Evolutionary conservation across 2,797 vertebrate species (phyloP).

Genomic region (Notoglanidium macrostoma): DNA sequence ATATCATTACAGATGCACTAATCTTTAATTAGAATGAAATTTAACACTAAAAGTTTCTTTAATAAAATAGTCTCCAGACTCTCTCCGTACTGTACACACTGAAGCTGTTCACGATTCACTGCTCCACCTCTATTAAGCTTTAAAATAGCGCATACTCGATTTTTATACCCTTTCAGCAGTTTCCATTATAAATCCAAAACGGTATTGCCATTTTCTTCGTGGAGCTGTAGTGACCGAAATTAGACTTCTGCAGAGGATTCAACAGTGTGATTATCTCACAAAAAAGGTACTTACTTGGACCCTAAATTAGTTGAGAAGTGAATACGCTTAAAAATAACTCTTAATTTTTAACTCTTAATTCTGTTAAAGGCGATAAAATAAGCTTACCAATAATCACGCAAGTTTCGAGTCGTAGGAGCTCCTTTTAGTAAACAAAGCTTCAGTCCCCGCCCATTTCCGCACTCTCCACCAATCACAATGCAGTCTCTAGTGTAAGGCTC

Average conservation of each 20-base stretch:
- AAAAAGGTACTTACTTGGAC: not conserved
- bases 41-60: not conserved
- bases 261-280: not conserved
- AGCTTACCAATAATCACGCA: not conserved
- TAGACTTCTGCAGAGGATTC: not conserved
- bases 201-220: not conserved
- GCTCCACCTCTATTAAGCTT: not conserved
- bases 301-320: not conserved
- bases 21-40: not conserved
- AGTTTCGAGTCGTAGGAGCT: no score
- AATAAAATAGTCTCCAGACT: not conserved
- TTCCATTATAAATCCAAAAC: not conserved
- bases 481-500: not conserved
- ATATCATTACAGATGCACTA: not conserved
- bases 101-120: not conserved
- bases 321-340: not conserved
- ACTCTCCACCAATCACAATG: slow-evolving; percentile 32
- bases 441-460: not conserved
- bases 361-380: not conserved
- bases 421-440: not conserved
- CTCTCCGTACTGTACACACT: not conserved
- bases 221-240: not conserved
- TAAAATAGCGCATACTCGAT: not conserved
- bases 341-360: not conserved
- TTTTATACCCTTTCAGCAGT: not conserved